Conservation (phyloP, 1,140 invertebrate genomes). For the Agraylea sexmaculata region DNA sequence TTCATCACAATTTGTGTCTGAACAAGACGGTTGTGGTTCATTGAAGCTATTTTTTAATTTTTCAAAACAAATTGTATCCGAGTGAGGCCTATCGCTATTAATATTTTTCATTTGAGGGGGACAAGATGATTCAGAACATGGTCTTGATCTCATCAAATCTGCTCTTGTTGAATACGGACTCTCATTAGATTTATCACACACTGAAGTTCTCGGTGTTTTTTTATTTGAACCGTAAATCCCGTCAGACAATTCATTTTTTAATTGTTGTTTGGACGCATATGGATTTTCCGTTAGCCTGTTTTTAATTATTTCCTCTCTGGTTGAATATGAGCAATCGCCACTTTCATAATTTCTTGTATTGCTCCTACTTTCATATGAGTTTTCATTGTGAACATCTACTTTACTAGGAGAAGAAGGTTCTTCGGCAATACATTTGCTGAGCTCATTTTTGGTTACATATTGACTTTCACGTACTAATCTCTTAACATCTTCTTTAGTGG, state of each 20-base stretch:
- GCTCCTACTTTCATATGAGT: slow-evolving; percentile 27
- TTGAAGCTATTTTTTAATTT: not conserved
- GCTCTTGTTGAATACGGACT: slow-evolving; percentile 1
- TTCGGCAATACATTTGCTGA: slow-evolving; percentile 19
- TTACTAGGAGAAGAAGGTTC: slow-evolving; percentile 34
- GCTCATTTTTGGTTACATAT: slow-evolving; percentile 28
- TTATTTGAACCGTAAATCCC: not conserved
- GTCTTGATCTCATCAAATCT: slow-evolving; percentile 10
- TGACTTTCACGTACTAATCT: slow-evolving; percentile 23
- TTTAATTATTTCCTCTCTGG: slow-evolving; percentile 37
- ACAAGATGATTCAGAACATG: slow-evolving; percentile 8
- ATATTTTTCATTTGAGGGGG: slow-evolving; percentile 11
- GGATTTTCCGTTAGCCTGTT: slow-evolving; percentile 36
- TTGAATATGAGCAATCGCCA: slow-evolving; percentile 33
- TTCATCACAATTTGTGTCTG: slow-evolving; percentile 7
- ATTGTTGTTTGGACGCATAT: slow-evolving; percentile 34
- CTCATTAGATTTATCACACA: too few species aligned
- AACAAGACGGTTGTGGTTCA: not conserved
- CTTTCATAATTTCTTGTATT: too few species aligned
- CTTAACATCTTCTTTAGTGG: slow-evolving; percentile 4
- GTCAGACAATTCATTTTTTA: slow-evolving; percentile 6
- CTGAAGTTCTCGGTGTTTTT: too few species aligned
- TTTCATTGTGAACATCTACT: slow-evolving; percentile 32
- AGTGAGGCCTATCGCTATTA: slow-evolving; percentile 7
- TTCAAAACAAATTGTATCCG: slow-evolving; percentile 2